phyloP scores from a whole-genome alignment of 2,113 vertebrate species.

The Corvus cornix region DNA sequence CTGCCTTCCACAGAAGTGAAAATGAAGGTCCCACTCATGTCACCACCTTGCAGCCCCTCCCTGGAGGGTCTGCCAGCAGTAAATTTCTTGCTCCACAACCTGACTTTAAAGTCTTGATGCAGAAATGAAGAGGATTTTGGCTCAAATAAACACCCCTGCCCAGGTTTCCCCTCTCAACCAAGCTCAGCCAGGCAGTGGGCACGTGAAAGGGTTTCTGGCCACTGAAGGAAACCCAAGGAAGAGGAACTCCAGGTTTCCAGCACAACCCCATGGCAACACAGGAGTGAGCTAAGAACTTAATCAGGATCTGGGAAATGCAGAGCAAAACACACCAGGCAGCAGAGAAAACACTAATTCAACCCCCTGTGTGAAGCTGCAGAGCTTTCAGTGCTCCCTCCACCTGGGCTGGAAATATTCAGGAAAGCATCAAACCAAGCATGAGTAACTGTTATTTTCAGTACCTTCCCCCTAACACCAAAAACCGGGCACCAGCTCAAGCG shows the following conservation, averaged over 20 bases:
- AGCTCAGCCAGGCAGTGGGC: background rate
- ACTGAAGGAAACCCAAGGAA: background rate
- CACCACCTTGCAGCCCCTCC: background rate
- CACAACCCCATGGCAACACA: background rate
- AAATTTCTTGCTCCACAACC: background rate
- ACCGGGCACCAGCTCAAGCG: accelerated
- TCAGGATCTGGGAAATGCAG: background rate
- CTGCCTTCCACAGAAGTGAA: background rate
- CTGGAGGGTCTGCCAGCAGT: background rate
- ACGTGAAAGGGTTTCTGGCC: background rate
- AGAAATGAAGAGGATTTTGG: background rate
- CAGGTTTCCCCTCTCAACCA: background rate
- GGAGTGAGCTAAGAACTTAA: background rate
- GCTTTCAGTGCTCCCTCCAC: background rate
- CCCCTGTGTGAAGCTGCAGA: background rate
- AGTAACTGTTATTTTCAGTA: background rate
- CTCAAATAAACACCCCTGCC: background rate
- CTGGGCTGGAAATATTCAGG: background rate
- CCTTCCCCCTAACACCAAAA: background rate
- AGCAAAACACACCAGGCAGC: background rate
- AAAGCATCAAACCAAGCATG: background rate
- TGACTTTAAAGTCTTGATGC: background rate
- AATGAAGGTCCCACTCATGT: background rate
- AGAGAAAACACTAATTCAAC: background rate
- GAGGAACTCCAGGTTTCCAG: background rate